phyloP scores from a whole-genome alignment of 2,888 invertebrate species.

The Microctonus aethiopoides region DNA sequence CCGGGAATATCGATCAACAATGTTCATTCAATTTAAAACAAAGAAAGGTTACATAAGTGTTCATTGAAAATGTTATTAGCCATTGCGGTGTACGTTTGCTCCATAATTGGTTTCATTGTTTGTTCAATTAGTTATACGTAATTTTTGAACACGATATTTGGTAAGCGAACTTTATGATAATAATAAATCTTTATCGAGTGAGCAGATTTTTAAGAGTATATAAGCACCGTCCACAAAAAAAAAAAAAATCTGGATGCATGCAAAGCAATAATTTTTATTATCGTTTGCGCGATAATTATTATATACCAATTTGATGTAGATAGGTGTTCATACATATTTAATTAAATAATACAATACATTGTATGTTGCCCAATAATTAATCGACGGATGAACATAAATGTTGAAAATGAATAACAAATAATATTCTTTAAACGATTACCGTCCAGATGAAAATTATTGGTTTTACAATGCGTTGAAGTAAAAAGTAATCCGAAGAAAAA shows the following conservation, averaged over 20 bases:
- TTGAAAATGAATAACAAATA: neutral
- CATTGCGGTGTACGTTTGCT: neutral
- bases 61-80: slow-evolving; percentile 7
- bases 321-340: slow-evolving; percentile 2
- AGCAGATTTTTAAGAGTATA: neutral
- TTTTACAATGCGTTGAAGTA: slow-evolving; percentile 45
- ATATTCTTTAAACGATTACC: slow-evolving; percentile 41
- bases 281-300: slow-evolving; percentile 1
- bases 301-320: neutral
- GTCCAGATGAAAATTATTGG: slow-evolving; percentile 54
- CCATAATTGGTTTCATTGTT: neutral
- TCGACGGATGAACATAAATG: neutral
- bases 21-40: neutral
- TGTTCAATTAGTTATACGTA: neutral
- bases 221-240: neutral
- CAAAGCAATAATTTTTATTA: neutral
- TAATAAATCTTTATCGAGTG: neutral
- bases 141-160: neutral
- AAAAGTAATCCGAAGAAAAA: slow-evolving; percentile 40
- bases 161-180: neutral
- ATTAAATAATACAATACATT: neutral
- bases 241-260: neutral
- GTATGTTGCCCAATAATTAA: neutral
- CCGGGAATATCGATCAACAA: slow-evolving; percentile 15
- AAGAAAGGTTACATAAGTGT: slow-evolving; percentile 24